A percentile compares a stretch with the other conserved stretches of the same genome.
These are phyloP conservation scores for Apus apus DNA, from an alignment of 2,113 vertebrate genomes.

Conservation along the genomic window DNA sequence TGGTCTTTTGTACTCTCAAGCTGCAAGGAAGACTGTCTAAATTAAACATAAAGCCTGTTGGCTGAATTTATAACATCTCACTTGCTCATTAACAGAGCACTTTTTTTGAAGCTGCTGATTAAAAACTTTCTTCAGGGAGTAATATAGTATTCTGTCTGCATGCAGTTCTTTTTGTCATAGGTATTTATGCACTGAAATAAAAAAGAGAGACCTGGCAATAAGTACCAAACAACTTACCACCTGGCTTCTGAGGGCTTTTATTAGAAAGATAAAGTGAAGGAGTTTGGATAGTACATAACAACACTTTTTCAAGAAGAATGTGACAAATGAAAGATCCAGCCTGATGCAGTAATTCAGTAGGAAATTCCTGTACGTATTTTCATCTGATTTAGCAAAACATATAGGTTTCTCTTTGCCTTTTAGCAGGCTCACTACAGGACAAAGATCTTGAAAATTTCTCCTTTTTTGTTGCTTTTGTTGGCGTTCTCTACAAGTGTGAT, in stretches of 20 bases:
- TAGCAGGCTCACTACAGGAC: not conserved
- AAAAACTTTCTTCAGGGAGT: slow-evolving; percentile 30
- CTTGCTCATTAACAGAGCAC: slow-evolving; percentile 25
- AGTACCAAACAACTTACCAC: not conserved
- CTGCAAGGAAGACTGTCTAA: slow-evolving; percentile 35
- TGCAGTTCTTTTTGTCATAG: not conserved
- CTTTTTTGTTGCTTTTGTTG: not conserved
- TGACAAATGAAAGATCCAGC: not conserved
- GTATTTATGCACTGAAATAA: slow-evolving; percentile 14
- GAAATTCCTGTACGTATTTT: slow-evolving; percentile 6
- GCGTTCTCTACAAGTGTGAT: not conserved
- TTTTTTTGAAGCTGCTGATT: slow-evolving; percentile 44
- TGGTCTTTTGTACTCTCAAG: slow-evolving; percentile 23
- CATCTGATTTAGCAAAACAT: not conserved
- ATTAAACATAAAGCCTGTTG: slow-evolving; percentile 31
- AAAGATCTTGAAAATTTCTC: not conserved
- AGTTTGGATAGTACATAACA: not conserved
- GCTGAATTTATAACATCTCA: slow-evolving; percentile 44
- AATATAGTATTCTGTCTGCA: not conserved
- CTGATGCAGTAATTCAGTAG: not conserved
- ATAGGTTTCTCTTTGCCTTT: not conserved
- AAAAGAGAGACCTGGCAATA: not conserved
- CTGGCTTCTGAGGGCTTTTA: not conserved
- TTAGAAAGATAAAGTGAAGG: not conserved
- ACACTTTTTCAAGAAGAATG: not conserved